Percentiles rank a stretch among this genome's conserved stretches.
These are phyloP conservation scores for Nomada fucata DNA, from an alignment of 2,888 invertebrate genomes.

Conservation along the genomic window DNA sequence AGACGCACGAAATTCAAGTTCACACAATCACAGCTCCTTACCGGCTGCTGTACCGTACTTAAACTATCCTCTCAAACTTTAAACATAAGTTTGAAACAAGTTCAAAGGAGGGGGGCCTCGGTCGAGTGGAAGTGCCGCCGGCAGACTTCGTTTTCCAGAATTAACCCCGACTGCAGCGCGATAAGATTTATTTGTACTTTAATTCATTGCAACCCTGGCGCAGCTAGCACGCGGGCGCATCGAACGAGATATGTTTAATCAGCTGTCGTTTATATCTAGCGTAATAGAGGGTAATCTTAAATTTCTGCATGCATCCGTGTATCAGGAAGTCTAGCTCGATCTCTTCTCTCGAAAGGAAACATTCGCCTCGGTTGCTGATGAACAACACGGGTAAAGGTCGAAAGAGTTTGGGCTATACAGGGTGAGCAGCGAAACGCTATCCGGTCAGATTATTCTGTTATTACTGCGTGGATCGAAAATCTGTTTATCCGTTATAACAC, in stretches of 20 bases:
- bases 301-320: too few relatives aligned
- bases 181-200: slow-evolving; percentile 45
- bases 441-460: too few relatives aligned
- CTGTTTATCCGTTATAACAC: too few relatives aligned
- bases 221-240: slow-evolving; percentile 2
- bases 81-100: slow-evolving; percentile 55
- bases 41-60: slow-evolving; percentile 19
- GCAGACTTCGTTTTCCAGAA: slow-evolving; percentile 40
- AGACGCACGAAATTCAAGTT: slow-evolving; percentile 30
- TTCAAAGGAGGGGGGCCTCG: not conserved
- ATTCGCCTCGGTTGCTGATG: too few relatives aligned
- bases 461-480: too few relatives aligned
- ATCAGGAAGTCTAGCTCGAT: too few relatives aligned
- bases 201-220: slow-evolving; percentile 34
- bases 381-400: too few relatives aligned
- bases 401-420: too few relatives aligned
- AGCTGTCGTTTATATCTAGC: too few relatives aligned
- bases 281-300: too few relatives aligned
- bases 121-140: slow-evolving; percentile 34
- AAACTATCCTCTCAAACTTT: slow-evolving; percentile 48
- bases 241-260: slow-evolving; percentile 30
- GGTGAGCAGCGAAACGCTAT: too few relatives aligned
- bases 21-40: slow-evolving; percentile 36
- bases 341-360: too few relatives aligned
- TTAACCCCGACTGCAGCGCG: slow-evolving; percentile 33